Percentiles rank a stretch among this genome's conserved stretches.
phyloP scores from a whole-genome alignment of 2,888 invertebrate species.

The Auanema sp. region DNA sequence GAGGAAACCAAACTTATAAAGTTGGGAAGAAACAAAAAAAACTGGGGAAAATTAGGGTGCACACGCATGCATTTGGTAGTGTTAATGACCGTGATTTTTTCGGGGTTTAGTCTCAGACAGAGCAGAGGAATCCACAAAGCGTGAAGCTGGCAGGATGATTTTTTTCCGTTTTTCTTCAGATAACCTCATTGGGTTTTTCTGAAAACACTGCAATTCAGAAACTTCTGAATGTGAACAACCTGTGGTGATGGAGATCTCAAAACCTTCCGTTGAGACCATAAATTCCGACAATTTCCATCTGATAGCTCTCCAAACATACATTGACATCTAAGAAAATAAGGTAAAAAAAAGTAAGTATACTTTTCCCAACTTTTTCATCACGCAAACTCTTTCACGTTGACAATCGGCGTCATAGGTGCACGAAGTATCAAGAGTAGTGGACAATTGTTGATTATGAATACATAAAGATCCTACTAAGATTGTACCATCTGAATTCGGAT shows the following conservation, averaged over 20 bases:
- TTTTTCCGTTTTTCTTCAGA: too few relatives aligned
- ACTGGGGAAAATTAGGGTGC: conserved; percentile 5
- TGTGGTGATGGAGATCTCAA: background rate
- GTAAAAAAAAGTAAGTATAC: background rate
- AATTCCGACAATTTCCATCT: conserved; percentile 19
- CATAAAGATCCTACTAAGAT: conserved; percentile 49
- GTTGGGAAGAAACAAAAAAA: background rate
- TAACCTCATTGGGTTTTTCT: too few relatives aligned
- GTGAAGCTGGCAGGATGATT: background rate
- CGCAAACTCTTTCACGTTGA: conserved; percentile 19
- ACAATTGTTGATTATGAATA: conserved; percentile 13
- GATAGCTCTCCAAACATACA: conserved; percentile 29
- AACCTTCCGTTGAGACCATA: conserved; percentile 11
- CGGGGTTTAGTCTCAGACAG: conserved; percentile 4
- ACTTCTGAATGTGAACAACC: background rate
- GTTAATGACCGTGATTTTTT: conserved; percentile 17
- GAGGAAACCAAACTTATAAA: conserved; percentile 20
- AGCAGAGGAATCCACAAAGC: conserved; percentile 3
- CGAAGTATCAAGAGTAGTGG: background rate
- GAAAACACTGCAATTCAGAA: too few relatives aligned
- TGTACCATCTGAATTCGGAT: conserved; percentile 38
- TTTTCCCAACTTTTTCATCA: conserved; percentile 19
- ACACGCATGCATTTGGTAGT: conserved; percentile 12
- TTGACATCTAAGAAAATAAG: conserved; percentile 26
- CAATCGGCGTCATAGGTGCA: conserved; percentile 28